Percentiles rank a stretch among this genome's conserved stretches.
Conservation (phyloP, 2,113 vertebrate species). For the Upupa epops region DNA sequence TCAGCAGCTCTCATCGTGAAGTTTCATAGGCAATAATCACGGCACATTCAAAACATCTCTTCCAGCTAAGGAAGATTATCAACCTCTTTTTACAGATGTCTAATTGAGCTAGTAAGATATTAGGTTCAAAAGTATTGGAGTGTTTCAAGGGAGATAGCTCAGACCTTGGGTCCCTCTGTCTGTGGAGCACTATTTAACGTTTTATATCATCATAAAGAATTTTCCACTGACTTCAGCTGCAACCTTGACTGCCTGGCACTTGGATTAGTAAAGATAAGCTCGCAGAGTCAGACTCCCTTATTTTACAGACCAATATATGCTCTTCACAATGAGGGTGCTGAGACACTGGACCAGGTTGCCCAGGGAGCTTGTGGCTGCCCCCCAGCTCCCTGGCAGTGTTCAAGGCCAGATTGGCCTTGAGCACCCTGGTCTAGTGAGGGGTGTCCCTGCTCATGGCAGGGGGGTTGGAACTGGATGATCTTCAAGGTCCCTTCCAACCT, state of each 20-base stretch:
- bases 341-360: no score
- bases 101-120: neutral
- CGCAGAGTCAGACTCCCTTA: neutral
- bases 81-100: neutral
- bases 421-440: no score
- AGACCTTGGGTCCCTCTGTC: neutral
- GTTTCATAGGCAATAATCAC: neutral
- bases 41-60: neutral
- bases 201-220: neutral
- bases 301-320: neutral
- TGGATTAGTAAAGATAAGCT: constrained; percentile 3
- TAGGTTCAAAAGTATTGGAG: neutral
- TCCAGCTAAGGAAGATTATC: neutral
- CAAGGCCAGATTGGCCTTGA: no score
- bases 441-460: no score
- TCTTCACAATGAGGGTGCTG: no score
- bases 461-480: no score
- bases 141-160: neutral
- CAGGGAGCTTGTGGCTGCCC: no score
- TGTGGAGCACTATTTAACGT: neutral
- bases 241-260: neutral
- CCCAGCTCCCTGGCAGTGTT: no score
- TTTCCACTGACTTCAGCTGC: neutral
- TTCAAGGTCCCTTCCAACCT: no score
- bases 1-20: neutral